Percentiles rank a stretch among this genome's conserved stretches.
phyloP scores from a whole-genome alignment of 2,113 vertebrate species.

The Pelecanoides urinatrix region DNA sequence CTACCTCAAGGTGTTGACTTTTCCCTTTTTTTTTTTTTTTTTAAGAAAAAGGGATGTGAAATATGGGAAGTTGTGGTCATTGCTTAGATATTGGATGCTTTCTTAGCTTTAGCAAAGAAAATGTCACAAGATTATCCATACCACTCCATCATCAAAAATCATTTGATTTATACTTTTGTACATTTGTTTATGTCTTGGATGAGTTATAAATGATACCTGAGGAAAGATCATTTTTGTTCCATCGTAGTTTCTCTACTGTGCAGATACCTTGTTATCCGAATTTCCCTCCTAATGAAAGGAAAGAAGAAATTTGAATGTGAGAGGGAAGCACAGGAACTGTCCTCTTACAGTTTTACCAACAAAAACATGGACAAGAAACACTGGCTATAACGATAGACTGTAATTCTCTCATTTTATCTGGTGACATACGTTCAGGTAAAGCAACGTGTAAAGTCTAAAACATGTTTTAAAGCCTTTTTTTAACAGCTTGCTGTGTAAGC shows the following conservation, averaged over 20 bases:
- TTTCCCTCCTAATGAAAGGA: background rate
- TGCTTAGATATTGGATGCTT: background rate
- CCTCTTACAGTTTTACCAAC: background rate
- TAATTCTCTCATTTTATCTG: background rate
- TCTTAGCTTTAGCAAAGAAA: background rate
- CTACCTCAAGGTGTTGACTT: background rate
- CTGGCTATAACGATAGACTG: background rate
- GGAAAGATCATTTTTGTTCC: background rate
- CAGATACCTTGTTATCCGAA: background rate
- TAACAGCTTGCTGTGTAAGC: background rate
- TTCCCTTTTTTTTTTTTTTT: background rate
- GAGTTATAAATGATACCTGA: background rate
- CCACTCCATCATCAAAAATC: background rate
- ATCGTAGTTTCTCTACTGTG: background rate
- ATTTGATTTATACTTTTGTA: background rate
- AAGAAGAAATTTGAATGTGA: background rate
- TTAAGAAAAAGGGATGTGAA: background rate
- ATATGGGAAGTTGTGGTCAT: background rate
- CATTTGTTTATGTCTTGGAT: background rate
- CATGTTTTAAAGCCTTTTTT: background rate
- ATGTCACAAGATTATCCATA: background rate
- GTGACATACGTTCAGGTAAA: background rate
- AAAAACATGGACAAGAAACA: background rate
- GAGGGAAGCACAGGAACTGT: background rate
- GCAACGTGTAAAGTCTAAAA: background rate